Conservation (phyloP, 2,888 invertebrate species). For the Muschampia staudingeri region DNA sequence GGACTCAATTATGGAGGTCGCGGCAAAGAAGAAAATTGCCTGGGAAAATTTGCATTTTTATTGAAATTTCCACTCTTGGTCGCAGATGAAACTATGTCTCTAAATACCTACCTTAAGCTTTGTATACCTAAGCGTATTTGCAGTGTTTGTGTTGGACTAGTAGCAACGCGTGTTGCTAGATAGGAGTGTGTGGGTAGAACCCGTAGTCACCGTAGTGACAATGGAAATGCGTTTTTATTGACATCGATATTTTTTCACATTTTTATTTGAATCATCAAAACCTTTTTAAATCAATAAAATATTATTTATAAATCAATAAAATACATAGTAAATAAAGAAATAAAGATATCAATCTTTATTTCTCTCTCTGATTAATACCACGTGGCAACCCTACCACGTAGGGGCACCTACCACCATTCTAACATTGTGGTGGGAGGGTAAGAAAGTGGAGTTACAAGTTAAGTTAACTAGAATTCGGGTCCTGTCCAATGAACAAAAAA, state of each 20-base stretch:
- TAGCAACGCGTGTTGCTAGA: slow-evolving; percentile 62
- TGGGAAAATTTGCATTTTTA: slow-evolving; percentile 90
- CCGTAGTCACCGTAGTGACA: slow-evolving; percentile 36
- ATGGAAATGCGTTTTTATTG: neutral
- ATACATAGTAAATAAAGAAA: too few relatives aligned
- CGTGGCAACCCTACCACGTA: too few relatives aligned
- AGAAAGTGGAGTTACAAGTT: too few relatives aligned
- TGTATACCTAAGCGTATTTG: slow-evolving; percentile 77
- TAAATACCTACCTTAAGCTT: slow-evolving; percentile 86
- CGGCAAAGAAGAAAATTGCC: slow-evolving; percentile 87
- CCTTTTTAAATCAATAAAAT: too few relatives aligned
- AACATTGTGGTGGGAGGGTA: too few relatives aligned
- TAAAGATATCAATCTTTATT: too few relatives aligned
- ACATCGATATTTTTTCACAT: neutral
- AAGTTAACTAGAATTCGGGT: too few relatives aligned
- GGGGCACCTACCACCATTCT: too few relatives aligned
- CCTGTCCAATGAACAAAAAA: too few relatives aligned
- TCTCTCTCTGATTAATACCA: too few relatives aligned
- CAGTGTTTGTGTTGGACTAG: slow-evolving; percentile 69
- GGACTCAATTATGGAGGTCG: slow-evolving; percentile 84
- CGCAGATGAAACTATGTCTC: slow-evolving; percentile 87
- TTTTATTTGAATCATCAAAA: too few relatives aligned
- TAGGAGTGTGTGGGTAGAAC: slow-evolving; percentile 70
- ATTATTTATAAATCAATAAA: too few relatives aligned
- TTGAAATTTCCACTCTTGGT: slow-evolving; percentile 89